A percentile compares a stretch with the other conserved stretches of the same genome.
These are phyloP conservation scores for Balearica regulorum DNA, from an alignment of 2,797 vertebrate species.

Conservation along the genomic window DNA sequence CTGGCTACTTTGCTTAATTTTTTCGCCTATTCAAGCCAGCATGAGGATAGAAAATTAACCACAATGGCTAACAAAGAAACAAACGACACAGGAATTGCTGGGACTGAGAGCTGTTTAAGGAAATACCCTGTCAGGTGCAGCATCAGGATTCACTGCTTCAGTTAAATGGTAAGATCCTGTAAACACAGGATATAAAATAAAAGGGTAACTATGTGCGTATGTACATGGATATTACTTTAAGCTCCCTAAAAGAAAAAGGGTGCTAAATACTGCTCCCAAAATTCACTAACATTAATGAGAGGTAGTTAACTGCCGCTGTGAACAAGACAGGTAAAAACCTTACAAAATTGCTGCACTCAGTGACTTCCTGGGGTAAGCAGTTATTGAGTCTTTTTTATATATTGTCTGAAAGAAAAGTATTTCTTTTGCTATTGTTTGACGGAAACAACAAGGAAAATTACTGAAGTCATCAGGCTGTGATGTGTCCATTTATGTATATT, in stretches of 20 bases:
- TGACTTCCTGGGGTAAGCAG: background rate
- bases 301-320: background rate
- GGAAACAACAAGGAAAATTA: background rate
- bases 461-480: background rate
- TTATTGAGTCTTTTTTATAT: background rate
- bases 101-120: too few relatives aligned
- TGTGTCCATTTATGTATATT: too few relatives aligned
- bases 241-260: background rate
- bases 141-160: background rate
- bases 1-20: background rate
- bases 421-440: background rate
- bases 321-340: background rate
- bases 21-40: background rate
- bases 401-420: background rate
- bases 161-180: background rate
- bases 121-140: background rate
- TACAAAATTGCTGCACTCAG: background rate
- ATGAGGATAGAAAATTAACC: background rate
- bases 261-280: background rate
- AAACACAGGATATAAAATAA: accelerated
- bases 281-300: background rate
- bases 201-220: background rate
- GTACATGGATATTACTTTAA: too few relatives aligned
- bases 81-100: accelerated
- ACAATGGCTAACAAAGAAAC: too few relatives aligned